Percentiles rank a stretch among this genome's conserved stretches.
Conservation (phyloP, 1,140 invertebrate genomes). For the Magallana ariakensis region DNA sequence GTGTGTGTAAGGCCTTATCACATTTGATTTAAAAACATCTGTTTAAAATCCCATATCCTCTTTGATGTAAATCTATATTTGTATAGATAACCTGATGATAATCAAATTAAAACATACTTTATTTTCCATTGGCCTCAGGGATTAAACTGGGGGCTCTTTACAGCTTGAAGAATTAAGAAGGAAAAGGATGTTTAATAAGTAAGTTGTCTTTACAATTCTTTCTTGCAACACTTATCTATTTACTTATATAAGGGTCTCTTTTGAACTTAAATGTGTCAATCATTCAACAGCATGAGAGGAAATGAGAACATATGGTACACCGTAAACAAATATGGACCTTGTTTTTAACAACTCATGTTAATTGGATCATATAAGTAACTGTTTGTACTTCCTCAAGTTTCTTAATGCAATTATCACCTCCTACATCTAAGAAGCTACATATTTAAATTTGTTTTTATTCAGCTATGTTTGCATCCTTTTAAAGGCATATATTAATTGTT, state of each 20-base stretch:
- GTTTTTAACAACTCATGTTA: too few relatives aligned
- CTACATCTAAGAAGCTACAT: neutral
- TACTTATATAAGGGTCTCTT: neutral
- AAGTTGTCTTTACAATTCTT: constrained; percentile 29
- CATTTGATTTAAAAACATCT: constrained; percentile 36
- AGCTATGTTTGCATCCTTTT: neutral
- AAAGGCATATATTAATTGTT: neutral
- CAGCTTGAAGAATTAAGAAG: constrained; percentile 5
- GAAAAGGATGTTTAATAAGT: constrained; percentile 20
- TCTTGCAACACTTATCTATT: constrained; percentile 3
- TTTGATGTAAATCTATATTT: constrained; percentile 35
- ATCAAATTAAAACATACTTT: constrained; percentile 37
- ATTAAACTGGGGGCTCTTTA: neutral
- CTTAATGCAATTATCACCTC: neutral
- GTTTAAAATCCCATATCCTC: constrained; percentile 38
- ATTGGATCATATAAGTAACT: too few relatives aligned
- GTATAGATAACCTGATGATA: neutral
- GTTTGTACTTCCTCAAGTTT: neutral
- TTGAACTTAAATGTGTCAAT: constrained; percentile 9
- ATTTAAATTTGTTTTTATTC: neutral
- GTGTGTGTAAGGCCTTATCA: neutral
- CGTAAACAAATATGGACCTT: neutral
- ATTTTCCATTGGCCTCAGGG: constrained; percentile 17
- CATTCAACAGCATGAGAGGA: neutral
- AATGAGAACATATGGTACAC: neutral